A percentile compares a stretch with the other conserved stretches of the same genome.
Conservation (phyloP, 2,888 invertebrate species). For the Agonopterix subpropinquella region DNA sequence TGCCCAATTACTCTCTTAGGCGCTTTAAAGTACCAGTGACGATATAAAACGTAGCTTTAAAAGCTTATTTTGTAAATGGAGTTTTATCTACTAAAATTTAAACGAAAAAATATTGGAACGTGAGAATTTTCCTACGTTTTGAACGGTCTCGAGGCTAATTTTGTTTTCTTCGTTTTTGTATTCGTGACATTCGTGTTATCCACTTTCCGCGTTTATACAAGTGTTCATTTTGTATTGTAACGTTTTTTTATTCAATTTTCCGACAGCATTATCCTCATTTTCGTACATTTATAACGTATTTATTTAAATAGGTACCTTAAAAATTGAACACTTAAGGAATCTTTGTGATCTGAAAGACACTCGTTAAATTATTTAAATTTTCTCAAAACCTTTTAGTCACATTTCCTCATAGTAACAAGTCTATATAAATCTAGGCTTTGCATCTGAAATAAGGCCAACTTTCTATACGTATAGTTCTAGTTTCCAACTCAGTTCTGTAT, state of each 20-base stretch:
- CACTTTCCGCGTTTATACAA: not conserved
- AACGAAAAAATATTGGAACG: constrained; percentile 25
- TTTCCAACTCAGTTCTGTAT: too few species aligned
- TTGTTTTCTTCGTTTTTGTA: constrained; percentile 24
- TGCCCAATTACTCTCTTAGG: constrained; percentile 42
- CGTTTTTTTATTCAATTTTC: not conserved
- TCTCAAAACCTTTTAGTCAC: too few species aligned
- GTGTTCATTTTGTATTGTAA: not conserved
- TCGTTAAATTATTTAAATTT: too few species aligned
- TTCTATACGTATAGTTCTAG: too few species aligned
- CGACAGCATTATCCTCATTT: not conserved
- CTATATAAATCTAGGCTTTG: too few species aligned
- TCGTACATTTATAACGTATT: not conserved
- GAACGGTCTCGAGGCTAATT: constrained; percentile 25
- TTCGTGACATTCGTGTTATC: constrained; percentile 6
- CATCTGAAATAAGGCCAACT: too few species aligned
- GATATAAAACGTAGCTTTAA: constrained; percentile 27
- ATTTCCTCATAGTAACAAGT: too few species aligned
- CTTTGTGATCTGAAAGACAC: too few species aligned
- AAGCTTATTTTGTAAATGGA: constrained; percentile 23
- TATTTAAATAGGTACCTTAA: too few species aligned
- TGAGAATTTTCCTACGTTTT: constrained; percentile 27
- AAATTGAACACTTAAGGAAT: too few species aligned
- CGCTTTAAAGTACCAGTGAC: constrained; percentile 29
- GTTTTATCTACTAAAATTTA: constrained; percentile 14